Conservation (phyloP, 2,113 vertebrate genomes). For the Stigmatopora nigra region DNA sequence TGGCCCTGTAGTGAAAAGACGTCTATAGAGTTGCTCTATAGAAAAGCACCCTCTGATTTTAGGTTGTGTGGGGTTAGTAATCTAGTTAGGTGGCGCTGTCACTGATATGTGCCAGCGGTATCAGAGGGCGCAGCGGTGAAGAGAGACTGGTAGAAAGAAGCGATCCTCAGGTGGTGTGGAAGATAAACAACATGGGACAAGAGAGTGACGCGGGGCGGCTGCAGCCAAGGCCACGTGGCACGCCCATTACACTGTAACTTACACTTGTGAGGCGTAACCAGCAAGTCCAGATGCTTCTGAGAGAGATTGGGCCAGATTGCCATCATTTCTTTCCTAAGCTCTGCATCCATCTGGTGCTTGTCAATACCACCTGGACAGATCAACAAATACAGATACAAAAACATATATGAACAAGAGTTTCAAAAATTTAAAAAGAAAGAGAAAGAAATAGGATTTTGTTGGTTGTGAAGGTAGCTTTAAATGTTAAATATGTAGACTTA, state of each 20-base stretch:
- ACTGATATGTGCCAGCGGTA: constrained; percentile 43
- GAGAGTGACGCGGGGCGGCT: constrained; percentile 30
- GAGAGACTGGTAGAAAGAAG: constrained; percentile 59
- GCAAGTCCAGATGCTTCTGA: constrained; percentile 88
- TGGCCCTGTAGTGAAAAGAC: constrained; percentile 69
- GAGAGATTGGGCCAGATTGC: constrained; percentile 97
- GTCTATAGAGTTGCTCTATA: constrained; percentile 73
- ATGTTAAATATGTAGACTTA: background rate
- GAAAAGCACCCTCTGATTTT: constrained; percentile 70
- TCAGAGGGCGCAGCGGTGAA: constrained; percentile 67
- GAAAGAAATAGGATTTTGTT: constrained; percentile 13
- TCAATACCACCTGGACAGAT: constrained; percentile 76
- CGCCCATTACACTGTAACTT: constrained; percentile 64
- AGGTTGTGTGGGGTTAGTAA: constrained; percentile 32
- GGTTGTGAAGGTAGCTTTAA: constrained; percentile 14
- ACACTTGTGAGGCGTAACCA: constrained; percentile 95
- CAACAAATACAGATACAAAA: constrained; percentile 12
- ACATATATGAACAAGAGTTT: constrained; percentile 14
- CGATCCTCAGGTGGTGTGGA: constrained; percentile 63
- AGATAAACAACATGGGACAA: constrained; percentile 43
- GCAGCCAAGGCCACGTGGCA: constrained; percentile 27
- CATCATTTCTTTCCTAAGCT: constrained; percentile 93
- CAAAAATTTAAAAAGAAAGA: constrained; percentile 41
- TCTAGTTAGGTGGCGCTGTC: constrained; percentile 3
- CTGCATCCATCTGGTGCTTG: constrained; percentile 94